phyloP scores from a whole-genome alignment of 2,797 vertebrate species.

The Atherinosoma microstoma region DNA sequence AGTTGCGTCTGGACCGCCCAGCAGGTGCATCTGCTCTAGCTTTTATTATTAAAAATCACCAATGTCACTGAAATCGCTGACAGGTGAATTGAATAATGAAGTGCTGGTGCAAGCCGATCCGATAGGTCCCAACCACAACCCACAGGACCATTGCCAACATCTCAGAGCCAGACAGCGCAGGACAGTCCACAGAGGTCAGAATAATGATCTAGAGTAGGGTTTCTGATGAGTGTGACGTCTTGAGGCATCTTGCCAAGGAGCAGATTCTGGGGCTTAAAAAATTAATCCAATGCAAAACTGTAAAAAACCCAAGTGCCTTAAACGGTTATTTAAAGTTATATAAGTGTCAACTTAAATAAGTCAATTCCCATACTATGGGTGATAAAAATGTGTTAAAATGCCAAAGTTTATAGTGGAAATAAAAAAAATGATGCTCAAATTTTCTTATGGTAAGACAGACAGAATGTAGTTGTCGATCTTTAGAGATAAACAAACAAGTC shows the following conservation, averaged over 20 bases:
- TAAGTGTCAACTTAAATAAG: background rate
- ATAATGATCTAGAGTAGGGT: background rate
- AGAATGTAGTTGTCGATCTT: background rate
- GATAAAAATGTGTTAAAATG: background rate
- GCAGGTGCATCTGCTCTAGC: background rate
- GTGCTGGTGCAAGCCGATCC: background rate
- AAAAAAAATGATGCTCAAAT: background rate
- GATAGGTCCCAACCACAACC: background rate
- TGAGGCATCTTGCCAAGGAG: background rate
- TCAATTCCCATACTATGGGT: background rate
- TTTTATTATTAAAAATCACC: background rate
- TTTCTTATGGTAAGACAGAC: background rate
- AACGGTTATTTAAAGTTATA: background rate
- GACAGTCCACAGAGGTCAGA: background rate
- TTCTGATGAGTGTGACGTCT: background rate
- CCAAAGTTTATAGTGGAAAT: background rate
- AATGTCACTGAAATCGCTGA: background rate
- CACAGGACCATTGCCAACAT: background rate
- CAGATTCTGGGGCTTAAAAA: background rate
- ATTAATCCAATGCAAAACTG: background rate
- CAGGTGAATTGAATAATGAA: background rate
- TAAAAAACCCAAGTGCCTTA: background rate
- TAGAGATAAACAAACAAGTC: background rate
- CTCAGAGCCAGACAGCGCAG: background rate
- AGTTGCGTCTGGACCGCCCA: constrained; percentile 8